Conservation (phyloP, 2,888 invertebrate genomes). For the Nebria brevicollis region DNA sequence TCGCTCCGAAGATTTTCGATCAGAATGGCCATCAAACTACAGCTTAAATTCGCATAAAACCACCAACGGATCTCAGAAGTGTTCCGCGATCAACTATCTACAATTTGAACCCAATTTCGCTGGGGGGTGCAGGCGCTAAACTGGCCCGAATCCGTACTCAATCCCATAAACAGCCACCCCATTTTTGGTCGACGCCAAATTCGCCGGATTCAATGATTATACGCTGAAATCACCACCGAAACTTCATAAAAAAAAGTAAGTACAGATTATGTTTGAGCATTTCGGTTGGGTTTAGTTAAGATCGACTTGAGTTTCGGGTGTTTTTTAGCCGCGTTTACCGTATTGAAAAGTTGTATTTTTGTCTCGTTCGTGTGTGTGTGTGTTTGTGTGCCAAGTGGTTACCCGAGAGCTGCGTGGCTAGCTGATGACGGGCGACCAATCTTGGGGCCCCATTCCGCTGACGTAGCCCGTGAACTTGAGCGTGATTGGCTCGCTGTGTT, state of each 20-base stretch:
- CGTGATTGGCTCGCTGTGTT: conserved; percentile 22
- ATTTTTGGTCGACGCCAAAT: too few relatives aligned
- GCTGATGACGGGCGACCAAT: conserved; percentile 23
- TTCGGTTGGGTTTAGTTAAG: neutral
- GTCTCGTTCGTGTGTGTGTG: neutral
- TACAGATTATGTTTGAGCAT: neutral
- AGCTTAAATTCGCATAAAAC: neutral
- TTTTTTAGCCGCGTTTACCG: neutral
- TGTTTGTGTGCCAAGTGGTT: conserved; percentile 34
- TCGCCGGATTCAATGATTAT: neutral
- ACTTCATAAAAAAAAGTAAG: neutral
- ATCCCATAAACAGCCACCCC: too few relatives aligned
- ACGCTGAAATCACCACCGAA: neutral
- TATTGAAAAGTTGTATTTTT: conserved; percentile 5
- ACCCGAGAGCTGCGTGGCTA: conserved; percentile 36
- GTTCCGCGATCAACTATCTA: too few relatives aligned
- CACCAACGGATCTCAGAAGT: too few relatives aligned
- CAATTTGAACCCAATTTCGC: too few relatives aligned
- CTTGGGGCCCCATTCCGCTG: conserved; percentile 4
- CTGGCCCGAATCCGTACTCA: neutral
- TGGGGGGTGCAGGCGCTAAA: neutral
- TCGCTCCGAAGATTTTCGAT: neutral
- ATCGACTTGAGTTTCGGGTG: neutral
- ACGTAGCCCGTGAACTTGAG: conserved; percentile 38
- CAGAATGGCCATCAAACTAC: neutral